Evolutionary conservation across 2,113 vertebrate genomes (phyloP).

Genomic region (Lycaon pictus): DNA sequence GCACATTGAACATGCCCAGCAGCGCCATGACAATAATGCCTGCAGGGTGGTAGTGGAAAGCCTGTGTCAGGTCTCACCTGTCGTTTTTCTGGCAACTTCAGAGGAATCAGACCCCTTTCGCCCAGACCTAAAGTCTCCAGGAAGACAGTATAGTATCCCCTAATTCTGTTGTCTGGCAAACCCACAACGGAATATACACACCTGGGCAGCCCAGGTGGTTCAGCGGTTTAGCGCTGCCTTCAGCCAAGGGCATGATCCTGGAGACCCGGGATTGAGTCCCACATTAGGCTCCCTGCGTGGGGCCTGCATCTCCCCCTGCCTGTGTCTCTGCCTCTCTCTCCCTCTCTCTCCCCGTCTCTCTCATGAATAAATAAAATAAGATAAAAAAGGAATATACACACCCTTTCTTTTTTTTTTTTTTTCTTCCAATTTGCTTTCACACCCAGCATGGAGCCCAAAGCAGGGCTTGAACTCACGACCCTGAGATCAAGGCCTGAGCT

Average conservation of each 20-base stretch:
- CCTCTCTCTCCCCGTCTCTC: too few species aligned
- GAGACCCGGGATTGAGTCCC: too few species aligned
- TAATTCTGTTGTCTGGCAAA: slow-evolving; percentile 44
- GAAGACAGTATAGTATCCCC: slow-evolving; percentile 11
- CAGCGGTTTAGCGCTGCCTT: too few species aligned
- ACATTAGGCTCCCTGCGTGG: too few species aligned
- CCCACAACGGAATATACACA: background rate
- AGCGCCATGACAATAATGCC: slow-evolving; percentile 95
- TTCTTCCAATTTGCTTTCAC: background rate
- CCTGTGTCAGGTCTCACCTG: slow-evolving; percentile 43
- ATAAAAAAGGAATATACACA: background rate
- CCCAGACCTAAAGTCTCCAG: slow-evolving; percentile 35
- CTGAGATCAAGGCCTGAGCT: background rate
- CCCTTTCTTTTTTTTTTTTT: background rate
- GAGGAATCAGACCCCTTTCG: slow-evolving; percentile 4
- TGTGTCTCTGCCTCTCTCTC: too few species aligned
- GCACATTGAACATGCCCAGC: slow-evolving; percentile 95
- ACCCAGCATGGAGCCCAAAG: background rate
- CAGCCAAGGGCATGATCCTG: too few species aligned
- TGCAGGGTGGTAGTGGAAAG: slow-evolving; percentile 73
- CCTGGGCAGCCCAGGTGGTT: background rate
- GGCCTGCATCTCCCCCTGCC: too few species aligned
- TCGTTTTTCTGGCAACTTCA: background rate
- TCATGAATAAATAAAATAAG: too few species aligned
- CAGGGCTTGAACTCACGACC: background rate